Percentiles rank a stretch among this genome's conserved stretches.
These are phyloP conservation scores for Typhlichthys subterraneus DNA, from an alignment of 2,797 vertebrate species.

Conservation along the genomic window DNA sequence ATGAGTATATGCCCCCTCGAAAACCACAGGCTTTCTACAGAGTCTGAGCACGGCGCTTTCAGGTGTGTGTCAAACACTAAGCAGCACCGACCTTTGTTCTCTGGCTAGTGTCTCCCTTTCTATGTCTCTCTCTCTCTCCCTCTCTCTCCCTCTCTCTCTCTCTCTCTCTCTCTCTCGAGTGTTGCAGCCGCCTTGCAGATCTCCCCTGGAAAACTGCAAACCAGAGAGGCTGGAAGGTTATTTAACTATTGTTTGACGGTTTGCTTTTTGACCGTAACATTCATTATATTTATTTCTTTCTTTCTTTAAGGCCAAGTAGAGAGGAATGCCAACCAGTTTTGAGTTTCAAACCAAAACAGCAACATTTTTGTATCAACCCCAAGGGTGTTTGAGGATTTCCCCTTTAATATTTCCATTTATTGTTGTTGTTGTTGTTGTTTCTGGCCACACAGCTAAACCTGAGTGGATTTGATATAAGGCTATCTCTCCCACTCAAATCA, in stretches of 20 bases:
- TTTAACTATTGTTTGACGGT: constrained; percentile 46
- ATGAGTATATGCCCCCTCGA: constrained; percentile 72
- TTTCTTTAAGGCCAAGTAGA: not conserved
- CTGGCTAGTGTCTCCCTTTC: not conserved
- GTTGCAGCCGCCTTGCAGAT: constrained; percentile 53
- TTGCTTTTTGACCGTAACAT: constrained; percentile 3
- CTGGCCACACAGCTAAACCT: constrained; percentile 29
- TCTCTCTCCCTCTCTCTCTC: constrained; percentile 33
- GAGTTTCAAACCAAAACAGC: no score
- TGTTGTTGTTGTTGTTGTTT: not conserved
- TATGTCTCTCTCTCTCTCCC: constrained; percentile 37
- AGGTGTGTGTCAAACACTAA: constrained; percentile 74
- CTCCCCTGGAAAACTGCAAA: constrained; percentile 44
- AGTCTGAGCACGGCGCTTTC: constrained; percentile 69
- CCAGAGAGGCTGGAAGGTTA: constrained; percentile 42
- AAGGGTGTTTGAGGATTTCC: no score
- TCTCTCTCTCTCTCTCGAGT: constrained; percentile 45
- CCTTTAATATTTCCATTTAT: constrained; percentile 3
- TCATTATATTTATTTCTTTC: not conserved
- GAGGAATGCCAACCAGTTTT: no score
- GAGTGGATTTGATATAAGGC: constrained; percentile 36
- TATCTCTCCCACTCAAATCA: constrained; percentile 35
- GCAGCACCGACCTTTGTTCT: constrained; percentile 61
- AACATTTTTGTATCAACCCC: no score
- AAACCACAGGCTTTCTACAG: constrained; percentile 77